Base-by-base conservation (phyloP, 2,113 vertebrate species). In the Nibea albiflora region DNA sequence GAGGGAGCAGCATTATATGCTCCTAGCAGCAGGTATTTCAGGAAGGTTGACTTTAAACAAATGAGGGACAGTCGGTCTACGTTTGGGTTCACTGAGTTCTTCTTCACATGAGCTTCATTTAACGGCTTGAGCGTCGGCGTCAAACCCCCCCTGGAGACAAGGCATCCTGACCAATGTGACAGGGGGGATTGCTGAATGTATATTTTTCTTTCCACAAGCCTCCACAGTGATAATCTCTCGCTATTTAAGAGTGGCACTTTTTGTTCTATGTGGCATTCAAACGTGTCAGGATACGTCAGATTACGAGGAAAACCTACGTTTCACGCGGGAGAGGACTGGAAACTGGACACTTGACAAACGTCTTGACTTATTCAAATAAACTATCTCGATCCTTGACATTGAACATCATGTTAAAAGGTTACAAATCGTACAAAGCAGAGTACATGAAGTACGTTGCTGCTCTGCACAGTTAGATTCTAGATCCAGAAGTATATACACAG, bases 1-100 rank as follows among this genome's bases (percentile, higher is more conserved):
- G 53, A 83, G 70, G 66, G 46, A 74, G 31, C 26, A 71, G 26
- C 20, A 46, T 74, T 31, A 74, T 52, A 24, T 64, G 57, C 57
- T 16, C 39, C 61, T 42, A 60, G 57, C 24, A 73, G 5, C 78
- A 86, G 66, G 71, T 72, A 73, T 81, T 80, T 86, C 63, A 72
- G 49, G 67, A 16, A 50, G 60, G 47, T 65, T 81, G 65, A 84
- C 50, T 73, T 60, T 70, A 61, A 85, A 83, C 58, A 70, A 78
- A 80, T 49, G 16, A 80, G 60, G 54, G n/a, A 78, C 57, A 73
- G 50, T 67, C 57, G 9, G 46, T 68, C 69, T 56, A n/a, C 15
- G 17, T 78, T 74, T 47, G 39, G 80, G 83, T 83, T 86, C 73
- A 72, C 39, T 2, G 57, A 83, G 79, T 80, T 87, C 66, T 69